Conservation (phyloP, 2,113 vertebrate genomes). For the Diphyllodes magnificus region DNA sequence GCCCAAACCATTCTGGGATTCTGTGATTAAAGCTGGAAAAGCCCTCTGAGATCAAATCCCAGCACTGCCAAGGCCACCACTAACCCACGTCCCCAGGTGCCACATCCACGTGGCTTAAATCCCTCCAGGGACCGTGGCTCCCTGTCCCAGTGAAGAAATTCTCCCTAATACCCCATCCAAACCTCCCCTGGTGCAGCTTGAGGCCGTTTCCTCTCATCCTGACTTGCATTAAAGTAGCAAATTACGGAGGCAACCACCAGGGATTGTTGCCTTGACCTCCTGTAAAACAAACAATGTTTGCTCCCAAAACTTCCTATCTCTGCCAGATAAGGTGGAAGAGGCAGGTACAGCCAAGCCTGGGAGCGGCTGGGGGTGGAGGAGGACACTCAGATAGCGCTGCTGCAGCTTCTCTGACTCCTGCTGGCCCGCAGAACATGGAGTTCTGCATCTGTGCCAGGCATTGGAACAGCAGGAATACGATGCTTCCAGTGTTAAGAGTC, state of each 20-base stretch:
- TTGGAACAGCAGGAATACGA: slow-evolving; percentile 28
- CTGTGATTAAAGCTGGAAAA: background rate
- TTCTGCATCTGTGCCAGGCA: slow-evolving; percentile 46
- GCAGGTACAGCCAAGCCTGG: slow-evolving; percentile 8
- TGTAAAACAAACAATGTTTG: background rate
- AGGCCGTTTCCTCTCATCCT: background rate
- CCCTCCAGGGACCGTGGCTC: background rate
- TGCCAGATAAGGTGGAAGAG: background rate
- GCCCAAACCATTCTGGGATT: background rate
- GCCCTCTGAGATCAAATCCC: background rate
- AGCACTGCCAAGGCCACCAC: background rate
- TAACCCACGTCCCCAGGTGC: background rate
- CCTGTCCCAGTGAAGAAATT: background rate
- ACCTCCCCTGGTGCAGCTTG: background rate
- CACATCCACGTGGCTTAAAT: background rate
- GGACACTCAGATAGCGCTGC: background rate
- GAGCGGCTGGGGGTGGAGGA: slow-evolving; percentile 29
- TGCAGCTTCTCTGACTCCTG: background rate
- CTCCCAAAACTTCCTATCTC: background rate
- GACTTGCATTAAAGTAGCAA: background rate
- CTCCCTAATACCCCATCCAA: background rate
- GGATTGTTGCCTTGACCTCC: background rate
- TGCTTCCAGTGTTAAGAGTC: background rate
- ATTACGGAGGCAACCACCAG: accelerated
- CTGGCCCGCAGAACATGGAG: slow-evolving; percentile 30